These are phyloP conservation scores for Osmoderma eremita DNA, from an alignment of 2,888 invertebrate species.

Conservation along the genomic window DNA sequence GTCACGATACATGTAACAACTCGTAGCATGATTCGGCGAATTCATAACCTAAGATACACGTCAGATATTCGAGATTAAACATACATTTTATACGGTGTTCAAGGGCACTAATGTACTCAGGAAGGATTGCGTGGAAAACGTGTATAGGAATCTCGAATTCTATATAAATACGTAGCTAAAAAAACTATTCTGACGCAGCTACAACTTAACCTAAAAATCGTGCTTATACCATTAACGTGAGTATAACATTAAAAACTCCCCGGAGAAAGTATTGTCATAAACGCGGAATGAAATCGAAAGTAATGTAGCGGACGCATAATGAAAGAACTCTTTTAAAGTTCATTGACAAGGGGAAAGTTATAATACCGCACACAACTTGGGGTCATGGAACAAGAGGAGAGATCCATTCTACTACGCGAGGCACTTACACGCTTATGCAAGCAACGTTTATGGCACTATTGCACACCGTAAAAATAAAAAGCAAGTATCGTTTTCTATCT, in stretches of 20 bases:
- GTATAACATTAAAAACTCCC: not conserved
- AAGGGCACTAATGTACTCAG: too few relatives aligned
- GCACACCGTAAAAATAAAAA: not conserved
- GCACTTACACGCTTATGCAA: not conserved
- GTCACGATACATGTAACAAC: not conserved
- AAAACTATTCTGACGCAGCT: too few relatives aligned
- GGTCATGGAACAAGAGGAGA: constrained; percentile 17
- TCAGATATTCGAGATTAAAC: too few relatives aligned
- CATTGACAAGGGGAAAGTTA: constrained; percentile 31
- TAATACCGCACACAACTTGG: not conserved
- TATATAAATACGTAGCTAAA: too few relatives aligned
- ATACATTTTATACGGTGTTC: too few relatives aligned
- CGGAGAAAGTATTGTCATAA: constrained; percentile 7
- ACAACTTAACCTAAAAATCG: too few relatives aligned
- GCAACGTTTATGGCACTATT: not conserved
- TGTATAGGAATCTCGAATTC: too few relatives aligned
- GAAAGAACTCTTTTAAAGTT: constrained; percentile 19
- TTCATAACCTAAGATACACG: too few relatives aligned
- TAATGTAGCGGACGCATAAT: not conserved
- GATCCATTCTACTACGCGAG: not conserved
- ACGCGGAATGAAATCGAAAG: constrained; percentile 17
- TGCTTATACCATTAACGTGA: not conserved
- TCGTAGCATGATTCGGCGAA: not conserved
- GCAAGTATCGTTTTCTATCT: constrained; percentile 15
- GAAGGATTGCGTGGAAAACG: too few relatives aligned